A percentile compares a stretch with the other conserved stretches of the same genome.
phyloP scores from a whole-genome alignment of 2,888 invertebrate species.

The Diadegma fenestrale region DNA sequence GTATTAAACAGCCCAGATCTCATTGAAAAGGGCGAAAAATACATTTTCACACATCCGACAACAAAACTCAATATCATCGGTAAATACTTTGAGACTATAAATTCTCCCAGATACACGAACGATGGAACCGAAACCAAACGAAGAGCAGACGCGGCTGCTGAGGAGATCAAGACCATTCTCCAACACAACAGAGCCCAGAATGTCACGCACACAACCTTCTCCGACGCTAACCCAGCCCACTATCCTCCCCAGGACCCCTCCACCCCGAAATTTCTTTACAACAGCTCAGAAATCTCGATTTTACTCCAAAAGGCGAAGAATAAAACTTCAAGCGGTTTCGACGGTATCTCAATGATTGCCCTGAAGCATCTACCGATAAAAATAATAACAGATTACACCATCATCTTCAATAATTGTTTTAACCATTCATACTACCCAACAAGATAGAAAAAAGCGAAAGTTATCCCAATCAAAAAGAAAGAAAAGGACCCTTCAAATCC shows the following conservation, averaged over 20 bases:
- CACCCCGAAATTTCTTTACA: not conserved
- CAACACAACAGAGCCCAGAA: not conserved
- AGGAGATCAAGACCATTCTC: not conserved
- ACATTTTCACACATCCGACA: not conserved
- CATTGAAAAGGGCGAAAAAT: not conserved
- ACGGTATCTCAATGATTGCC: slow-evolving; percentile 56
- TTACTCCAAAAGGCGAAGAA: slow-evolving; percentile 39
- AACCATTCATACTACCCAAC: too few relatives aligned
- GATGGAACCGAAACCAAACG: slow-evolving; percentile 10
- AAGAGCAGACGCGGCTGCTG: not conserved
- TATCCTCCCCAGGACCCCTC: not conserved
- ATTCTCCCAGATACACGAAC: slow-evolving; percentile 51
- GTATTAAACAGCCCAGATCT: not conserved
- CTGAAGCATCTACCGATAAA: slow-evolving; percentile 57
- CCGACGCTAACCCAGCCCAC: slow-evolving; percentile 16
- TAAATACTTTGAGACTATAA: slow-evolving; percentile 42
- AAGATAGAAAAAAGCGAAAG: too few relatives aligned
- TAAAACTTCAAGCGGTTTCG: slow-evolving; percentile 57
- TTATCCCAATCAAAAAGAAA: too few relatives aligned
- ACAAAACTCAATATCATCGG: slow-evolving; percentile 5
- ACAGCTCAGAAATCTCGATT: not conserved
- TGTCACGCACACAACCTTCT: slow-evolving; percentile 13
- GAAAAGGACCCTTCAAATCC: too few relatives aligned
- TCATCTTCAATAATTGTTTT: too few relatives aligned
- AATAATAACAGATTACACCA: too few relatives aligned